Evolutionary conservation across 2,797 vertebrate genomes (phyloP), one percentile per base, ranked within the genome.

Genomic region (Mionectes olivaceus): DNA sequence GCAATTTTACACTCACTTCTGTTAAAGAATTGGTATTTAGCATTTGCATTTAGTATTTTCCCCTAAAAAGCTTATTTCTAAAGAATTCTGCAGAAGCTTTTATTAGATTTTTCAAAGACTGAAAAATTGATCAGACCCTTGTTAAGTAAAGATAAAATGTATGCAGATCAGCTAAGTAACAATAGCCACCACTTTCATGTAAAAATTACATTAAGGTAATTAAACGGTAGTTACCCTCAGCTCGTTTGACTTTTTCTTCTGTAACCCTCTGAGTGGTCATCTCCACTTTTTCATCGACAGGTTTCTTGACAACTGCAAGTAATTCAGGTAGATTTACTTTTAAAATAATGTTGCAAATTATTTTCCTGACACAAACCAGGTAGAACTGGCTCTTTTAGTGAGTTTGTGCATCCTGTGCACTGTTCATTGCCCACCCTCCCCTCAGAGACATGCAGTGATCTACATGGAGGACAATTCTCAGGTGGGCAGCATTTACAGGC

Each of bases 141-240:
- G 46, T 83, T 85, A 89, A 64, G 35, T 46, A 84, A 94, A 94
- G 77, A 92, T 41, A 93, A 96, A 73, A n/a, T 19, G 83, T 75
- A 85, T 35, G 76, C 27, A 85, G 49, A 93, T 81, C 77, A 94
- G 69, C 60, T 87, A 70, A 41, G 69, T 78, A 93, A 57, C 19
- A 87, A 89, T 23, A 92, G 44, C 28, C 57, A 87, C 30, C 76
- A 80, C 21, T 81, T 93, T 59, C 35, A 92, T 13, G 14, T 64
- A 79, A 79, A 67, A 27, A 39, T 23, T 25, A 64, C 5, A 69
- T 75, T 69, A 89, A 85, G 70, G 53, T 80, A 78, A 59, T 81
- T 78, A 93, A 92, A 65, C 43, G 39, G 69, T 37, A 93, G 86
- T 96, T 99, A 99, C 99, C 99, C 98, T 98, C 99, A 95, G 96